phyloP scores from a whole-genome alignment of 2,113 vertebrate species.

The Smithornis capensis region DNA sequence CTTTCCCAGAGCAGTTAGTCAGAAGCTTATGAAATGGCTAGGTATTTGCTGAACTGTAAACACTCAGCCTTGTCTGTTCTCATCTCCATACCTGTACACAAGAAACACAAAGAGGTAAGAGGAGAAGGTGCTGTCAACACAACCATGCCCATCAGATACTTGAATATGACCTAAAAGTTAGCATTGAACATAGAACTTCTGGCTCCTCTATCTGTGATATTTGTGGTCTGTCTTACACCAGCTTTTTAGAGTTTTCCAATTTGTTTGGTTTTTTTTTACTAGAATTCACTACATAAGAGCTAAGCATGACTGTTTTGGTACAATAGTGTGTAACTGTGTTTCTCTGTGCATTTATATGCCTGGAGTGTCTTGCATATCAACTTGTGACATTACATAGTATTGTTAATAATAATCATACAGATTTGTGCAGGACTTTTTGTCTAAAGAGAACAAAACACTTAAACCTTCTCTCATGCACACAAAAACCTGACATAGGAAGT shows the following conservation, averaged over 20 bases:
- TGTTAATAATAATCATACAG: not conserved
- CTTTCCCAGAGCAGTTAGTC: not conserved
- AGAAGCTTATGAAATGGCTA: not conserved
- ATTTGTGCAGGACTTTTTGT: not conserved
- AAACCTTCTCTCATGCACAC: not conserved
- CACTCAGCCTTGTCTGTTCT: not conserved
- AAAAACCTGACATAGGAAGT: not conserved
- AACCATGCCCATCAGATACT: not conserved
- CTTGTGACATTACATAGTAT: not conserved
- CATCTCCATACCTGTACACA: rapidly evolving
- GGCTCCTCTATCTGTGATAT: not conserved
- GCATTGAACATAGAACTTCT: rapidly evolving
- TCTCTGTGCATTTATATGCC: not conserved
- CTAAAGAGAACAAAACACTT: not conserved
- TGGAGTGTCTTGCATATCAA: not conserved
- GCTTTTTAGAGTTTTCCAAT: not conserved
- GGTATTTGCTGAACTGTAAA: not conserved
- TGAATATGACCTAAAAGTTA: not conserved
- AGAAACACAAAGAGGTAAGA: not conserved
- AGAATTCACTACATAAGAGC: rapidly evolving
- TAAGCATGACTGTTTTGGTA: not conserved
- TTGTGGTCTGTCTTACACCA: not conserved
- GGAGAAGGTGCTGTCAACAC: not conserved
- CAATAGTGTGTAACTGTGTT: not conserved
- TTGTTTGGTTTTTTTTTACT: not conserved